Conservation (phyloP, 1,140 invertebrate genomes). For the Pogonus chalceus region DNA sequence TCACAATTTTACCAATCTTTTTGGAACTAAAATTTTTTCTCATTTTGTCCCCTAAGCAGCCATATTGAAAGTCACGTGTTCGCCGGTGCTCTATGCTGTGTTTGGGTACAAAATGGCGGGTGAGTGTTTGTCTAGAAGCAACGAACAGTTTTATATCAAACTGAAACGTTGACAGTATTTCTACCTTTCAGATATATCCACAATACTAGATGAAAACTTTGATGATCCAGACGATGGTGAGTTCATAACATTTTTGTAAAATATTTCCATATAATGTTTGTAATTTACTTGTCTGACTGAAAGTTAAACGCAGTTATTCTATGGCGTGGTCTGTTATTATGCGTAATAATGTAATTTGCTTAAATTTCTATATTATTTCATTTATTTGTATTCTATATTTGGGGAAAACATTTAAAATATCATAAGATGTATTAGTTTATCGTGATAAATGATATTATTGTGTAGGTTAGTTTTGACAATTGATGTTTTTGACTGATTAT, state of each 20-base stretch:
- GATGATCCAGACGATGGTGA: slow-evolving; percentile 32
- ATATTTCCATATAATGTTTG: too few species aligned
- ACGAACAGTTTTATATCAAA: slow-evolving; percentile 13
- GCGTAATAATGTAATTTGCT: background rate
- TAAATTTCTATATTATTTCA: background rate
- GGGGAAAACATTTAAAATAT: background rate
- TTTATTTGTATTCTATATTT: background rate
- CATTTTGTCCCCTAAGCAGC: too few species aligned
- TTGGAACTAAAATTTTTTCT: too few species aligned
- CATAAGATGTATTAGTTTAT: background rate
- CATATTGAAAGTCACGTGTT: too few species aligned
- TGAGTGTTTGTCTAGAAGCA: slow-evolving; percentile 20
- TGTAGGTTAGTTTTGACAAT: background rate
- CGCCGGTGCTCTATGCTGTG: slow-evolving; percentile 27
- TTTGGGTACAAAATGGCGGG: slow-evolving; percentile 34
- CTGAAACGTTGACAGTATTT: slow-evolving; percentile 18
- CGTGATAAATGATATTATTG: background rate
- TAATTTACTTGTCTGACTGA: background rate
- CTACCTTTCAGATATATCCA: slow-evolving; percentile 28
- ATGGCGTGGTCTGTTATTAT: slow-evolving; percentile 2
- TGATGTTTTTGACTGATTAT: background rate
- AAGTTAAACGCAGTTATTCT: background rate
- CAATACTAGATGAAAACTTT: slow-evolving; percentile 25
- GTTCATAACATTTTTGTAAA: slow-evolving; percentile 11
- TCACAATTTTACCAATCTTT: too few species aligned